Percentiles rank a stretch among this genome's conserved stretches.
Evolutionary conservation across 2,113 vertebrate genomes (phyloP).

Genomic region (Corvus cornix): DNA sequence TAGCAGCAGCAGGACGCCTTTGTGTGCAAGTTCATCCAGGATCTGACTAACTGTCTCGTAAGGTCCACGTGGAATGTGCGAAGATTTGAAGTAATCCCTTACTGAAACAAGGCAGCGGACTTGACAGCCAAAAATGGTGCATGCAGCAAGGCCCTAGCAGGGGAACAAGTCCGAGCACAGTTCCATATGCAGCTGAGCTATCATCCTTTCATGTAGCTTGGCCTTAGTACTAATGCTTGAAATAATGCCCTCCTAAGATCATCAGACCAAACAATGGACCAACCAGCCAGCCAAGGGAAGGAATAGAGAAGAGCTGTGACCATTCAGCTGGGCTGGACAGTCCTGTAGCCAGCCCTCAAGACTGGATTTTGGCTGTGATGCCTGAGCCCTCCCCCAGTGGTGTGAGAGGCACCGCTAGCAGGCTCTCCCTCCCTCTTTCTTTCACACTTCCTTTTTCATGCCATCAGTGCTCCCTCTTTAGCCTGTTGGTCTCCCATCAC

Average conservation of each 20-base stretch:
- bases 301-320: background rate
- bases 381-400: background rate
- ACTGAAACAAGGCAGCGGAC: background rate
- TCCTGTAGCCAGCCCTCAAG: fast-evolving
- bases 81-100: conserved; percentile 24
- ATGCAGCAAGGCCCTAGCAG: conserved; percentile 32
- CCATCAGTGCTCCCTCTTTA: background rate
- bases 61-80: background rate
- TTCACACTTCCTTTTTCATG: background rate
- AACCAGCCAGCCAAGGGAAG: background rate
- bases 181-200: conserved; percentile 29
- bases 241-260: background rate
- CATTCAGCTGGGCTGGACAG: background rate
- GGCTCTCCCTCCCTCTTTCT: background rate
- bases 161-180: background rate
- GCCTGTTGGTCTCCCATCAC: background rate
- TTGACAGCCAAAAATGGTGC: background rate
- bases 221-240: background rate
- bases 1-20: background rate
- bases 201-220: background rate
- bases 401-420: fast-evolving
- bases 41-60: background rate
- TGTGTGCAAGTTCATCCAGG: background rate
- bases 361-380: background rate
- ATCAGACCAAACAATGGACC: background rate